Evolutionary conservation across 2,888 invertebrate species (phyloP), one percentile per base, ranked within the genome.

Genomic region (Auanema freiburgensis): DNA sequence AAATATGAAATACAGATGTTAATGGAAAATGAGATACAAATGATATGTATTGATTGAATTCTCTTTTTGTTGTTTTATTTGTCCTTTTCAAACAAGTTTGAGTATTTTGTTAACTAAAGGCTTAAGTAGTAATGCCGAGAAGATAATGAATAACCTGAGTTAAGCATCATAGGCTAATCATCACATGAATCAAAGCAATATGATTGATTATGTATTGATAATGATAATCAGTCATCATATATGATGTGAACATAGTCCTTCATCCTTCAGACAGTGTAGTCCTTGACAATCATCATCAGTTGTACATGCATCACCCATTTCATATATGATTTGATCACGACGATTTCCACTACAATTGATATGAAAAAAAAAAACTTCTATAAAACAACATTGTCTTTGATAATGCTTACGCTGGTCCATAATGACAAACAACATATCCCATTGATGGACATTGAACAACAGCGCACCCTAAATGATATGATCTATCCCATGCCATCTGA

Each of bases 351-450:
- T 72, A 46, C 10, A 46, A 46, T 46, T 5, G 3, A 33, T 42
- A 18, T 16, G 18, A 42, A 44, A 41, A 2, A 57, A 23, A 18
- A 2, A 42, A 8, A 54, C n/a, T n/a, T n/a, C 8, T 8, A 33
- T 33, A 3, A 33, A 21, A 46, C 46, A 8, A 2, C 21, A 46
- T 46, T 46, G 18, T 18, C 14, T 12, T 12, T 14, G 24, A 14
- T 2, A 56, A 46, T 46, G 2, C 70, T 59, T 53, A 72, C 67
- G 72, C 69, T 51, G 72, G 72, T 41, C 72, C 69, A 57, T 72
- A 72, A 49, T 72, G 72, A 60, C 72, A 72, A 40, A 72, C 72
- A n/a, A 72, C 64, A 56, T 68, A 72, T 16, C 69, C 67, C 72
- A 72, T 72, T 16, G 65, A 59, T 3, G 69, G 69, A 18, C 72